Evolutionary conservation across 2,888 invertebrate species (phyloP).

Genomic region (Kuschelorhynchus macadamiae): DNA sequence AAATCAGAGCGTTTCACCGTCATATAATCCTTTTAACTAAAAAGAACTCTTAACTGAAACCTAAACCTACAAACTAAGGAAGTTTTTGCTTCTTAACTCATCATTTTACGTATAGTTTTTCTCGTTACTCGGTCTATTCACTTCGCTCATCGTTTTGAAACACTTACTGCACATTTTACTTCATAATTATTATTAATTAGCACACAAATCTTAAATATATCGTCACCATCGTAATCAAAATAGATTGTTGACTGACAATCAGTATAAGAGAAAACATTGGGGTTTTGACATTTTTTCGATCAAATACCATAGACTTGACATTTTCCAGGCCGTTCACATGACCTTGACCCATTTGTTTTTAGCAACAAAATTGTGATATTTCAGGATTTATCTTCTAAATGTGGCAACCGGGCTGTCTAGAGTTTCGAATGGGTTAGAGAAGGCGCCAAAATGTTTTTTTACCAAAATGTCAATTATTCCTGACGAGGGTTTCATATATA

Average conservation of each 20-base stretch:
- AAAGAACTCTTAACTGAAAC: slow-evolving; percentile 41
- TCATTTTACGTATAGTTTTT: slow-evolving; percentile 58
- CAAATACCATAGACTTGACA: slow-evolving; percentile 26
- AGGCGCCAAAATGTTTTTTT: too few species aligned
- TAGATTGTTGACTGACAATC: slow-evolving; percentile 46
- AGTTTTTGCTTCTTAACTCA: slow-evolving; percentile 27
- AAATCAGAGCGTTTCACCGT: slow-evolving; percentile 51
- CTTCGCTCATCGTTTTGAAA: slow-evolving; percentile 51
- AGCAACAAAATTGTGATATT: not conserved
- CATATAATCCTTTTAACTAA: slow-evolving; percentile 56
- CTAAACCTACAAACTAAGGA: slow-evolving; percentile 58
- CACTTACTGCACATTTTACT: slow-evolving; percentile 54
- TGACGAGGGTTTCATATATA: too few species aligned
- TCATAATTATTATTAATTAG: slow-evolving; percentile 46
- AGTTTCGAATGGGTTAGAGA: too few species aligned
- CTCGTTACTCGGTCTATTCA: slow-evolving; percentile 53
- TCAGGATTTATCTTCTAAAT: not conserved
- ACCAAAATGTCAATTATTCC: too few species aligned
- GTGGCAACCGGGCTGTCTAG: not conserved
- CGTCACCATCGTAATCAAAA: slow-evolving; percentile 56
- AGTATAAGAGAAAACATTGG: slow-evolving; percentile 21
- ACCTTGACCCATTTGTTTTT: slow-evolving; percentile 30
- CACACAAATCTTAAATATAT: slow-evolving; percentile 47
- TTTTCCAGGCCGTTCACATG: slow-evolving; percentile 11
- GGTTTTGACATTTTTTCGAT: slow-evolving; percentile 31